Evolutionary conservation across 2,797 vertebrate species (phyloP).

Genomic region (Tenualosa ilisha): DNA sequence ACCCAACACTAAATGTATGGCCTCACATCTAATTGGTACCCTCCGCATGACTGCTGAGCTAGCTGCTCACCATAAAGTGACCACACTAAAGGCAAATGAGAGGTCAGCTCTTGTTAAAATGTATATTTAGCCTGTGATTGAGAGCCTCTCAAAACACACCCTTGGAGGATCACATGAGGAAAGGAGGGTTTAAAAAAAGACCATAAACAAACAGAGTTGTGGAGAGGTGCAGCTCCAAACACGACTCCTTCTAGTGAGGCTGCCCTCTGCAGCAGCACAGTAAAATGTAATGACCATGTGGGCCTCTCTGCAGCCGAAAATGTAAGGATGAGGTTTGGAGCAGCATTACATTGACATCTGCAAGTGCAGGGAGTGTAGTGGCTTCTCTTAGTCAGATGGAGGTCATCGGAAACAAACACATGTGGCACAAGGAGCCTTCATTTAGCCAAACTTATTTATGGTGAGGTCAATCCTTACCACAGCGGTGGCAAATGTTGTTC

Average conservation of each 20-base stretch:
- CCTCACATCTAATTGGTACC: slow-evolving; percentile 74
- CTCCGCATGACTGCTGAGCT: slow-evolving; percentile 66
- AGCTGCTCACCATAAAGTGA: slow-evolving; percentile 71
- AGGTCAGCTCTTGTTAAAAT: slow-evolving; percentile 77
- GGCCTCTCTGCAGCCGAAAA: neutral
- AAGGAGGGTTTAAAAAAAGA: slow-evolving; percentile 59
- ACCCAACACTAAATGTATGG: slow-evolving; percentile 69
- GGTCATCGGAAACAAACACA: slow-evolving; percentile 23
- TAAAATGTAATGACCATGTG: slow-evolving; percentile 66
- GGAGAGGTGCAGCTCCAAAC: slow-evolving; percentile 45
- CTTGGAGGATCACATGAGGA: slow-evolving; percentile 66
- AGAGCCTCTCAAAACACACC: slow-evolving; percentile 71
- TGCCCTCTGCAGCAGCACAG: slow-evolving; percentile 54
- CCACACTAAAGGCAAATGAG: slow-evolving; percentile 80
- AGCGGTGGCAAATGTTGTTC: neutral
- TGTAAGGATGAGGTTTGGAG: slow-evolving; percentile 19
- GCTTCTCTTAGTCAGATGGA: slow-evolving; percentile 7
- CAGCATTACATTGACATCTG: slow-evolving; percentile 53
- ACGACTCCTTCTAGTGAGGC: neutral
- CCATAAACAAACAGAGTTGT: slow-evolving; percentile 63
- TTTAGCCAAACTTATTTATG: slow-evolving; percentile 14
- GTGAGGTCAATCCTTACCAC: neutral
- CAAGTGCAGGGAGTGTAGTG: slow-evolving; percentile 36
- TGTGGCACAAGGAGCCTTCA: slow-evolving; percentile 4
- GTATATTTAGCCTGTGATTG: slow-evolving; percentile 78